These are phyloP conservation scores for Sclerurus mexicanus DNA, from an alignment of 2,113 vertebrate genomes.

Conservation along the genomic window DNA sequence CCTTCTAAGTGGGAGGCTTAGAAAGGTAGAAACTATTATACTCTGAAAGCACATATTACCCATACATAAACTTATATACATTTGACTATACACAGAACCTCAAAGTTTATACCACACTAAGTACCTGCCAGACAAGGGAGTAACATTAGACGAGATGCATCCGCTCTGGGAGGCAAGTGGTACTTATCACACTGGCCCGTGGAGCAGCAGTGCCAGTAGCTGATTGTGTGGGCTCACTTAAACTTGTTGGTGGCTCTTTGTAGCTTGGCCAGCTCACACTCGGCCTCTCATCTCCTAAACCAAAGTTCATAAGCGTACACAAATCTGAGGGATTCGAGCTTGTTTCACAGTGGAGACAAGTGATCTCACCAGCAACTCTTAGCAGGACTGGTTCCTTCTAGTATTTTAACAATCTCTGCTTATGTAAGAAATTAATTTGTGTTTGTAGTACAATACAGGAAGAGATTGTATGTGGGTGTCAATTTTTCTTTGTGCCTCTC, in stretches of 20 bases:
- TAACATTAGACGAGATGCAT: not conserved
- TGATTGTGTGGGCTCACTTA: not conserved
- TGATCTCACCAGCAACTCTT: not conserved
- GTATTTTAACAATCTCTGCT: not conserved
- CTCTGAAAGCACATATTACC: not conserved
- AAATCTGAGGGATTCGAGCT: not conserved
- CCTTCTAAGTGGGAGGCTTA: not conserved
- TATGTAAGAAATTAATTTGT: not conserved
- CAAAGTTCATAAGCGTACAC: not conserved
- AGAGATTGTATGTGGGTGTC: not conserved
- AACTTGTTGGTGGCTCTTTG: not conserved
- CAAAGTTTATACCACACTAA: not conserved
- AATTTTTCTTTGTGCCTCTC: not conserved
- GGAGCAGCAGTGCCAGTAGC: not conserved
- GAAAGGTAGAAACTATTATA: not conserved
- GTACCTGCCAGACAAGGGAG: not conserved
- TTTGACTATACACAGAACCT: not conserved
- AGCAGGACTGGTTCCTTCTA: not conserved
- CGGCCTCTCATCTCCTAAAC: not conserved
- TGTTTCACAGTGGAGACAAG: not conserved
- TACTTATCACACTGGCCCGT: not conserved
- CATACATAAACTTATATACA: not conserved
- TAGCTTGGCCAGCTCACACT: not conserved
- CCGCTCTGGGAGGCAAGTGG: not conserved
- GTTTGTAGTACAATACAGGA: not conserved